Evolutionary conservation across 2,888 invertebrate species (phyloP).

Genomic region (Geophilus truncorum): DNA sequence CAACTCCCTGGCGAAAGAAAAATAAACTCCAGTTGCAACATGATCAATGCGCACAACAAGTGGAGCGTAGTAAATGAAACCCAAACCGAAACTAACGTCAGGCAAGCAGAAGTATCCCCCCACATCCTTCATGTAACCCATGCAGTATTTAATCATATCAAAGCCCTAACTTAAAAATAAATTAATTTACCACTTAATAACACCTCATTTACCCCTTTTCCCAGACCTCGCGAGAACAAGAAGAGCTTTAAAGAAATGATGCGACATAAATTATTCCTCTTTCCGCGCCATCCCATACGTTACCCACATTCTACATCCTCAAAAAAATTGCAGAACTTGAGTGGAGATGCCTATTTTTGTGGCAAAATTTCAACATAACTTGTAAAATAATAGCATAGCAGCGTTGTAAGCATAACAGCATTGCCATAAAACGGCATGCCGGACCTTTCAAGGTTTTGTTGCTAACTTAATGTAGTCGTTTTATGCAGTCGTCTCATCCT

Average conservation of each 20-base stretch:
- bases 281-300: background rate
- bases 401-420: too few species aligned
- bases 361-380: too few species aligned
- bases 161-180: background rate
- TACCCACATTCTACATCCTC: too few species aligned
- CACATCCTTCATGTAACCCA: background rate
- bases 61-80: background rate
- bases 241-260: background rate
- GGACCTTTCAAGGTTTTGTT: too few species aligned
- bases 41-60: background rate
- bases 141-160: background rate
- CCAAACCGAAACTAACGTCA: background rate
- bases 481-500: too few species aligned
- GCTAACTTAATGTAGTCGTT: too few species aligned
- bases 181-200: slow-evolving; percentile 2
- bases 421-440: too few species aligned
- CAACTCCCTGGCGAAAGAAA: background rate
- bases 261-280: slow-evolving; percentile 4
- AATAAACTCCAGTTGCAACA: background rate
- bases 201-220: background rate
- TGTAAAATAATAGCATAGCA: too few species aligned
- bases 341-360: slow-evolving; percentile 2
- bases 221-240: background rate
- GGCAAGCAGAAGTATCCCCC: background rate
- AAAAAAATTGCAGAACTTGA: background rate